phyloP scores from a whole-genome alignment of 2,797 vertebrate species.

The Liasis olivaceus region DNA sequence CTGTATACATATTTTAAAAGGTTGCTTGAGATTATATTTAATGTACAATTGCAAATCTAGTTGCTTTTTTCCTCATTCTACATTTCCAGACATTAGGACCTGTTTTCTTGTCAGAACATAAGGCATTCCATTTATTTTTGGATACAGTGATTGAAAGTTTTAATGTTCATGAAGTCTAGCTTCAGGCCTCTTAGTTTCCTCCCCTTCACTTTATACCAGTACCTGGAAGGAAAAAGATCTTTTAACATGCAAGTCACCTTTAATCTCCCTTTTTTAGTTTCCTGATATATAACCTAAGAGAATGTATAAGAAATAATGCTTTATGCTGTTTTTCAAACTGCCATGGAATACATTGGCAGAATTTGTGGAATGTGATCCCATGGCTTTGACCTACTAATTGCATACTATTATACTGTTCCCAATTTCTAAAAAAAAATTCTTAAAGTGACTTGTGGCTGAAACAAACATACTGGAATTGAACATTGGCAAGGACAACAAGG shows the following conservation, averaged over 20 bases:
- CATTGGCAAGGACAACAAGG: background rate
- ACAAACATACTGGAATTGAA: slow-evolving; percentile 4
- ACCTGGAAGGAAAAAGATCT: background rate
- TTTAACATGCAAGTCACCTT: background rate
- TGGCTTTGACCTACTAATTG: background rate
- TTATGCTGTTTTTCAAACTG: background rate
- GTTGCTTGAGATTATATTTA: background rate
- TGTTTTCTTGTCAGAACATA: background rate
- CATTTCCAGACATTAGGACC: background rate
- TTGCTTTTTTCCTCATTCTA: background rate
- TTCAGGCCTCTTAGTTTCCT: background rate
- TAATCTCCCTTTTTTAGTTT: background rate
- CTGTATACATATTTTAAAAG: background rate
- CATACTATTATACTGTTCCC: background rate
- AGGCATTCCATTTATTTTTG: background rate
- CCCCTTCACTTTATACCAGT: background rate
- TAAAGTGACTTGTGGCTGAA: background rate
- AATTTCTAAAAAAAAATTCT: background rate
- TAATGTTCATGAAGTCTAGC: slow-evolving; percentile 2
- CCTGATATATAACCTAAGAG: background rate
- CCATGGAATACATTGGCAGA: background rate
- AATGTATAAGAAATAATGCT: background rate
- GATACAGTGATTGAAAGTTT: background rate
- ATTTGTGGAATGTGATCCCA: background rate
- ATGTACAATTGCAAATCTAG: background rate